phyloP scores from a whole-genome alignment of 2,797 vertebrate genomes.

The Diplodus puntazzo region DNA sequence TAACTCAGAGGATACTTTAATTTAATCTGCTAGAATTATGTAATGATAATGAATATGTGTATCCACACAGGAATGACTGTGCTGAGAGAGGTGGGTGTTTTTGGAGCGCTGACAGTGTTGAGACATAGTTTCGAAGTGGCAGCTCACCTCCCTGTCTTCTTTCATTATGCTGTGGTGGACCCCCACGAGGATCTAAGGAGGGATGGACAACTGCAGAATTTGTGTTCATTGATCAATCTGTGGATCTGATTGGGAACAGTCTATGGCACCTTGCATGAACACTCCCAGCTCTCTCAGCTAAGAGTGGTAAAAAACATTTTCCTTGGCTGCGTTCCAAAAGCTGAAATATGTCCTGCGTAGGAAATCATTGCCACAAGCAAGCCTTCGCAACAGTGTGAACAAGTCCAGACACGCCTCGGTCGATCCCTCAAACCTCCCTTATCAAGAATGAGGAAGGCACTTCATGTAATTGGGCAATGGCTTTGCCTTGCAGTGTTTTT shows the following conservation, averaged over 20 bases:
- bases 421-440: slow-evolving; percentile 36
- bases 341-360: slow-evolving; percentile 22
- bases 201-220: slow-evolving; percentile 15
- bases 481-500: slow-evolving; percentile 2
- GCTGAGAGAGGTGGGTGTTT: slow-evolving; percentile 25
- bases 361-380: slow-evolving; percentile 31
- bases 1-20: background rate
- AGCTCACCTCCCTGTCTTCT: slow-evolving; percentile 8
- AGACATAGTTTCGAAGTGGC: slow-evolving; percentile 15
- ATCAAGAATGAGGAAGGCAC: slow-evolving; percentile 66
- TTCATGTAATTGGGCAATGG: slow-evolving; percentile 41
- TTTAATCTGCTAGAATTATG: background rate
- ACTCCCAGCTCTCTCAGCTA: slow-evolving; percentile 11
- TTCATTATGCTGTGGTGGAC: background rate
- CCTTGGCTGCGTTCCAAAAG: slow-evolving; percentile 35
- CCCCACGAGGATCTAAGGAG: background rate
- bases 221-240: slow-evolving; percentile 16
- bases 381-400: slow-evolving; percentile 35
- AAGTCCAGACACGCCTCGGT: slow-evolving; percentile 51
- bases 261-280: background rate
- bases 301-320: slow-evolving; percentile 13
- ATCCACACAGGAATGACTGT: slow-evolving; percentile 30
- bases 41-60: background rate
- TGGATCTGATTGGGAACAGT: slow-evolving; percentile 5
- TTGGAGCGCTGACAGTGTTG: slow-evolving; percentile 20